Evolutionary conservation across 2,113 vertebrate species (phyloP), one percentile per base, ranked within the genome.

Genomic region (Maccullochella peelii): DNA sequence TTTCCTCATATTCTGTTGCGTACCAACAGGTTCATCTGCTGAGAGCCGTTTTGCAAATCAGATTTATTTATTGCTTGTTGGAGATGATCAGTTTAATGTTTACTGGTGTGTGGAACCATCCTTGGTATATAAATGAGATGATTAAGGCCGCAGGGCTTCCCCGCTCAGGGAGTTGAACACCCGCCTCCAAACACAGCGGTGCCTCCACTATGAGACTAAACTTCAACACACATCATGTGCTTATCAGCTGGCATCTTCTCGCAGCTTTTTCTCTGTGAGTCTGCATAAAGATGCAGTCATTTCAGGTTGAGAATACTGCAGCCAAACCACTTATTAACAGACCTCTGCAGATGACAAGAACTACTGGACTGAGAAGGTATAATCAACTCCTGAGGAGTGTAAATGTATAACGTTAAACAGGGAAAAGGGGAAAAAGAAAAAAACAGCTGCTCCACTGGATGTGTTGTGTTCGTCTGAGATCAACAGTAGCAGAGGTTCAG

Each of bases 61-160:
- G n/a, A 90, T 89, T 79, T 75, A 83, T 92, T 85, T 85, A 65
- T 69, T 49, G 72, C 84, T 68, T 86, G 86, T 88, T 86, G 84
- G 73, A 78, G 74, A 79, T 80, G 78, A 92, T 87, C 66, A 61
- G 66, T 57, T 73, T 88, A 82, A 88, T 90, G 77, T 83, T 73
- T 71, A 57, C 78, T 44, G 86, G 79, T 79, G 86, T 94, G 94
- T 92, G 92, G 94, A 93, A 92, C 89, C 95, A 77, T 92, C 94
- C 88, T 33, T 42, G 75, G 87, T 83, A 59, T 89, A 92, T 92
- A 88, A 95, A 91, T 95, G 90, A 91, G 89, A 88, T 88, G 93
- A 96, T 97, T 96, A 93, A 58, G 94, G 90, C 93, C 15, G 54
- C 92, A 90, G 79, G 86, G 94, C 90, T 95, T 96, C 95, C 93